Evolutionary conservation across 2,888 invertebrate genomes (phyloP), one percentile per base, ranked within the genome.

Genomic region (Bursaphelenchus okinawaensis): DNA sequence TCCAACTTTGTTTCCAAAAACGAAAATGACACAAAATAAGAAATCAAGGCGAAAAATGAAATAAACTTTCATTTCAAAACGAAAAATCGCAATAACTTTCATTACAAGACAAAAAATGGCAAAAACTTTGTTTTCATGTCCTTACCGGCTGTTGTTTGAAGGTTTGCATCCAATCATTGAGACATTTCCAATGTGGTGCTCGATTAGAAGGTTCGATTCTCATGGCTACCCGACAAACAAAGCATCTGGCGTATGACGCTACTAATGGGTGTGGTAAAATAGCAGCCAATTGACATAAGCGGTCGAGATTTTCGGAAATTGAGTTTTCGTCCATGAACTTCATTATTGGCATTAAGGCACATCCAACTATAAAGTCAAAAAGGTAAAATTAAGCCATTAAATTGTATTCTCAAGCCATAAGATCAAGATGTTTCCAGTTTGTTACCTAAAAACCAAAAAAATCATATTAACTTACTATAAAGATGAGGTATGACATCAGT

Each of bases 211-310:
- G 72, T 51, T 78, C 57, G 52, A 66, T 29, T 22, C 73, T 62
- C 74, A 78, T 74, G 26, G 73, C 68, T 55, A 75, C 70, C 22
- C 85, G 75, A 63, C 83, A 82, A 7, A 98, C 86, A 84, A 95
- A 96, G 81, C 92, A 90, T 62, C 94, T 87, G 16, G 91, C 89
- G 84, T 94, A 96, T 23, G 89, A 87, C 6, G 93, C 90, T 1
- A 94, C 91, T 62, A 98, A 85, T 0, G 94, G 95, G 85, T 96
- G 91, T 0, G 93, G 94, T 74, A 96, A 90, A 12, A 95, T 95
- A 74, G 93, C 87, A 0, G 91, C 89, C 67, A 96, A 86, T 67
- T 93, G 88, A 58, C 87, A 83, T 24, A 95, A 84, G 4, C 71
- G 50, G 57, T 74, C 70, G 22, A 78, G 52, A 59, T 78, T 78